phyloP scores from a whole-genome alignment of 2,797 vertebrate species.

The Neosilurus mollespiculum region DNA sequence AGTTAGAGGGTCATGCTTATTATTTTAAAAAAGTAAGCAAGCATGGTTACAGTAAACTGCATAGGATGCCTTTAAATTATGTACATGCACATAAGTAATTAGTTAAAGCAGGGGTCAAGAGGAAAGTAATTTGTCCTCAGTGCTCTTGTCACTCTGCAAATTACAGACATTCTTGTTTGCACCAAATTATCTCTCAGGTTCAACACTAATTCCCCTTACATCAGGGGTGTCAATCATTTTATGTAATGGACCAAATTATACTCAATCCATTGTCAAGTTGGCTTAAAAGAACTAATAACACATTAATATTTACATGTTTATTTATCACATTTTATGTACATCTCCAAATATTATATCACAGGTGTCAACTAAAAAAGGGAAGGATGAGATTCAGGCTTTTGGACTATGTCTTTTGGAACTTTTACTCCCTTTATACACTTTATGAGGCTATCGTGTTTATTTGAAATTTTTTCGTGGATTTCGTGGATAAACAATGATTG shows the following conservation, averaged over 20 bases:
- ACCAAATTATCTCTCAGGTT: not conserved
- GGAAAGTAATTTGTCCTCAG: not conserved
- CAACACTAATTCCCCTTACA: not conserved
- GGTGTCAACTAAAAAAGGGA: not conserved
- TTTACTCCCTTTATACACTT: not conserved
- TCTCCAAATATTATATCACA: not conserved
- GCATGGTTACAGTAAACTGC: no score
- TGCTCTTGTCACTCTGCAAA: not conserved
- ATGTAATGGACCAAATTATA: not conserved
- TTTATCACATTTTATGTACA: not conserved
- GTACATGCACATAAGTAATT: not conserved
- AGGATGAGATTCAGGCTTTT: not conserved
- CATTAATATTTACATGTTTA: not conserved
- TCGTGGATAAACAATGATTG: not conserved
- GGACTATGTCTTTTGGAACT: not conserved
- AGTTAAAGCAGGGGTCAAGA: not conserved
- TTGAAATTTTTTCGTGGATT: not conserved
- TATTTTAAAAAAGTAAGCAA: no score
- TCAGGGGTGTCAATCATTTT: conserved; percentile 4
- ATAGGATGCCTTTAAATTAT: not conserved
- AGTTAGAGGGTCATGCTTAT: no score
- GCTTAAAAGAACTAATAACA: not conserved
- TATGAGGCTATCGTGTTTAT: not conserved
- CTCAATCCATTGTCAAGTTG: not conserved
- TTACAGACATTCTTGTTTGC: not conserved